Conservation (phyloP, 2,888 invertebrate species). For the Cephonodes hylas region DNA sequence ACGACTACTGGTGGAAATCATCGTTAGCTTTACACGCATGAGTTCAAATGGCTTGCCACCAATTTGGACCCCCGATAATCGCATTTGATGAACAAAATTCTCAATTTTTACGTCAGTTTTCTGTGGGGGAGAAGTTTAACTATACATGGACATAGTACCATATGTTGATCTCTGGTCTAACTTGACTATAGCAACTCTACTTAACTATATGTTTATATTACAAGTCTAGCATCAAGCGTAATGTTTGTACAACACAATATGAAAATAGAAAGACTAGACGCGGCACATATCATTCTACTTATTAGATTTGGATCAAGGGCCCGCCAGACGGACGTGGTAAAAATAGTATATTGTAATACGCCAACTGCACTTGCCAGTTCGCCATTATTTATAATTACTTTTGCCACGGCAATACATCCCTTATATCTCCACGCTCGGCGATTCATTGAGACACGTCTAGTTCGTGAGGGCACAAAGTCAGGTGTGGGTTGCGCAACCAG, state of each 20-base stretch:
- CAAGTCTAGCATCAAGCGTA: too few species aligned
- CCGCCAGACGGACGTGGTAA: slow-evolving; percentile 56
- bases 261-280: slow-evolving; percentile 9
- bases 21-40: too few species aligned
- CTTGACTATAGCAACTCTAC: too few species aligned
- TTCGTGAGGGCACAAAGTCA: not conserved
- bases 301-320: slow-evolving; percentile 71
- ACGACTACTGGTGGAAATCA: too few species aligned
- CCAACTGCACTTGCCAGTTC: slow-evolving; percentile 68
- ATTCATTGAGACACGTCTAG: slow-evolving; percentile 13
- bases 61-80: too few species aligned
- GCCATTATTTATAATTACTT: slow-evolving; percentile 58
- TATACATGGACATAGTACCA: too few species aligned
- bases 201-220: too few species aligned
- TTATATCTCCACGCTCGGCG: slow-evolving; percentile 28
- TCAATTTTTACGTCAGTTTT: too few species aligned
- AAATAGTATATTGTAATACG: slow-evolving; percentile 67
- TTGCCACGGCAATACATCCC: slow-evolving; percentile 43
- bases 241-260: not conserved
- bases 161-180: too few species aligned
- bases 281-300: slow-evolving; percentile 7
- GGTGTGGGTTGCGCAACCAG: not conserved
- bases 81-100: too few species aligned
- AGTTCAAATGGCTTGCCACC: too few species aligned
- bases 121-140: too few species aligned